A percentile compares a stretch with the other conserved stretches of the same genome.
Conservation (phyloP, 2,113 vertebrate genomes). For the Tylochromis polylepis region DNA sequence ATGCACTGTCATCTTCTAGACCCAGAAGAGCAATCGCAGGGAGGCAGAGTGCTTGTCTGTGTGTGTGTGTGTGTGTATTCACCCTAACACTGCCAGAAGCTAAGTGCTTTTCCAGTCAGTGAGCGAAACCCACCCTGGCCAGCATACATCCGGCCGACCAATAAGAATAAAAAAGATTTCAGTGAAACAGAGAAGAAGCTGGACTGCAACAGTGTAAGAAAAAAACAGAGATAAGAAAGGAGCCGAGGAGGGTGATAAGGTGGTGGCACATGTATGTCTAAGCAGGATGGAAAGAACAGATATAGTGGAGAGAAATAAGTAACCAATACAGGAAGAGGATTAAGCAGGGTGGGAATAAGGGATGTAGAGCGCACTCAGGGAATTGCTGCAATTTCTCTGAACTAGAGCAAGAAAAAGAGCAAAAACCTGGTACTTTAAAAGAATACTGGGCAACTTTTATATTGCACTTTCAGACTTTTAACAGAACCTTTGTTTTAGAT, state of each 20-base stretch:
- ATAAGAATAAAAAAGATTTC: neutral
- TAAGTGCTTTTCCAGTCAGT: conserved; percentile 63
- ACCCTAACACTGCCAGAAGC: conserved; percentile 16
- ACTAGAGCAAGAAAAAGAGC: neutral
- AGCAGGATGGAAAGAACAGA: neutral
- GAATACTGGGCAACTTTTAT: neutral
- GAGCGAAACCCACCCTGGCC: conserved; percentile 10
- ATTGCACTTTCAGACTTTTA: neutral
- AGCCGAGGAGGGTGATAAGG: neutral
- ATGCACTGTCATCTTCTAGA: neutral
- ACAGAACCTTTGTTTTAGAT: neutral
- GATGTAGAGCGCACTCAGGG: neutral
- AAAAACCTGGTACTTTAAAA: neutral
- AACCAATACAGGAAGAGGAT: neutral
- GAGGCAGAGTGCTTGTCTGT: neutral
- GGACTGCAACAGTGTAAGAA: neutral
- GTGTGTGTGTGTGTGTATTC: neutral
- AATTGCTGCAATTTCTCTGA: neutral
- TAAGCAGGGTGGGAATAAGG: neutral
- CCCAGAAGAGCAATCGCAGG: neutral
- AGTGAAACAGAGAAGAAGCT: neutral
- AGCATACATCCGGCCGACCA: conserved; percentile 26
- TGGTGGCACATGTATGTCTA: neutral
- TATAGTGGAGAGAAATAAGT: neutral
- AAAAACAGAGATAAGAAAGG: neutral